Evolutionary conservation across 1,140 invertebrate genomes (phyloP), one percentile per base, ranked within the genome.

Genomic region (Cotesia chilonis): DNA sequence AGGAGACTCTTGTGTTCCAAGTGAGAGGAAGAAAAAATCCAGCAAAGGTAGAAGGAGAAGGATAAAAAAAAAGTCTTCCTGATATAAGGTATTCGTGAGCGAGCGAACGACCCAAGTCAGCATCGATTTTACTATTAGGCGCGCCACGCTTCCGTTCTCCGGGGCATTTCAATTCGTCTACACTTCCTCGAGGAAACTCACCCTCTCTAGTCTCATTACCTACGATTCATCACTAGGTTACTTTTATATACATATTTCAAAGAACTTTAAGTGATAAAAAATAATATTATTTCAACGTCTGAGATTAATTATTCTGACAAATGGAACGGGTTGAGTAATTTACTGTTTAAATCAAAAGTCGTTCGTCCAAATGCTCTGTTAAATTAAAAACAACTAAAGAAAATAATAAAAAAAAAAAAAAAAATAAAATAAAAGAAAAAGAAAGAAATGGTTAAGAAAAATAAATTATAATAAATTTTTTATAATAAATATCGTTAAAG

Each of bases 81-180:
- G 12, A 28, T 28, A 28, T 28, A 1, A 65, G 35, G 47, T 38
- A 10, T 14, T 28, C 10, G 70, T 28, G 63, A 59, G 67, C 54
- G 65, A 70, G 67, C 54, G 65, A 70, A 66, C 59, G 51, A 70
- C 61, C 52, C 74, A 60, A 64, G 64, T 51, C 52, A 66, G 65
- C 74, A 82, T 83, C 79, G 82, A 83, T 83, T 83, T 82, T 81
- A 74, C 79, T 81, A 83, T 83, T 82, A 82, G 79, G 78, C 78
- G 74, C 74, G 75, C 74, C 77, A 75, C 61, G 73, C 73, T 78
- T 82, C 78, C 76, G 79, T 74, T 79, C 76, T 76, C 76, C 75
- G 74, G 71, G 70, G 77, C 71, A 80, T 80, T 79, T 79, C 78
- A 76, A 78, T 79, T 79, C 76, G 63, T 76, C 61, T 67, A 76